These are phyloP conservation scores for Drosophila yooni DNA, from an alignment of 2,888 invertebrate species.

Conservation along the genomic window DNA sequence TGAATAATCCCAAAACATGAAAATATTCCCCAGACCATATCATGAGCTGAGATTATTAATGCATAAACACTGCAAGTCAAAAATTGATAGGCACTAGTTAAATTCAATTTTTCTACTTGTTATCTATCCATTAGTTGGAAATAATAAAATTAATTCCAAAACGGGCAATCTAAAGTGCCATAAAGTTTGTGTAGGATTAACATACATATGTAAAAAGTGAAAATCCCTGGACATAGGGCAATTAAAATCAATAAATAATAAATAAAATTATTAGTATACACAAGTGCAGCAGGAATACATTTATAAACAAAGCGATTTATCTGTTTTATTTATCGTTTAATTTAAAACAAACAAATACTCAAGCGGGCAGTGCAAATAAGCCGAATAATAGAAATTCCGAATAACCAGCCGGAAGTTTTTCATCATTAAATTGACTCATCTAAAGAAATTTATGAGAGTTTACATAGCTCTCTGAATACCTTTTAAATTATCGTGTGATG, in stretches of 20 bases:
- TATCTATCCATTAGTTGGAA: not conserved
- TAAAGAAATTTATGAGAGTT: constrained; percentile 12
- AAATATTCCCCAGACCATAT: not conserved
- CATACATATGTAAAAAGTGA: constrained; percentile 8
- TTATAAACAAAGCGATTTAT: constrained; percentile 30
- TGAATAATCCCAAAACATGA: too few species aligned
- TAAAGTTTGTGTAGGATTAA: constrained; percentile 12
- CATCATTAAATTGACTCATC: constrained; percentile 60
- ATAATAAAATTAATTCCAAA: too few species aligned
- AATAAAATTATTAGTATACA: constrained; percentile 5
- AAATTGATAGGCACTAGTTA: constrained; percentile 10
- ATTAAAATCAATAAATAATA: constrained; percentile 38
- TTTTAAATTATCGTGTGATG: not conserved
- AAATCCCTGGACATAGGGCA: constrained; percentile 16
- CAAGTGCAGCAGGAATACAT: constrained; percentile 17
- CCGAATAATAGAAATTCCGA: constrained; percentile 19
- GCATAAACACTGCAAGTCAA: constrained; percentile 6
- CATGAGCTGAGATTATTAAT: not conserved
- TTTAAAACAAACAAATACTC: constrained; percentile 63
- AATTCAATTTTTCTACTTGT: constrained; percentile 27
- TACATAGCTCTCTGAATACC: not conserved
- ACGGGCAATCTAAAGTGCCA: not conserved
- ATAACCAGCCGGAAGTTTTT: constrained; percentile 60
- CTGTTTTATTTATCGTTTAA: constrained; percentile 50
- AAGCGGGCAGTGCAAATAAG: constrained; percentile 8